phyloP scores from a whole-genome alignment of 92 coral and sea anemone genomes.

The Desmophyllum pertusum region DNA sequence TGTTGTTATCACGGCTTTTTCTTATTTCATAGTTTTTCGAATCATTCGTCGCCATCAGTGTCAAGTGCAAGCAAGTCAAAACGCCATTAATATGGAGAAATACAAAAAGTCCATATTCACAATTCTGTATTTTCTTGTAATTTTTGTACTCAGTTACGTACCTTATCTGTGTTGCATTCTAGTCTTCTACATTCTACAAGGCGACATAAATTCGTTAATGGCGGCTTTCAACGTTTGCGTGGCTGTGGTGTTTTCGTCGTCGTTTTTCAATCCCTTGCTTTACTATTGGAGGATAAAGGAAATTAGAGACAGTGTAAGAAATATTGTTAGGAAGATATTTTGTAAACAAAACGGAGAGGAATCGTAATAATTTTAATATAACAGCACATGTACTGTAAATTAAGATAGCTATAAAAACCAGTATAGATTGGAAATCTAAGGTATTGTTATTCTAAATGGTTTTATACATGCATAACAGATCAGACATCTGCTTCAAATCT shows the following conservation, averaged over 20 bases:
- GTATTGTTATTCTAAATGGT: too few species aligned
- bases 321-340: background rate
- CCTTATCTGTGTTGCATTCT: background rate
- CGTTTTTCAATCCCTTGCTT: constrained; percentile 4
- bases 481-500: too few species aligned
- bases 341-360: background rate
- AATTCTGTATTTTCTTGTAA: background rate
- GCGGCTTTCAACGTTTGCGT: background rate
- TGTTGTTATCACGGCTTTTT: background rate
- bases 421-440: too few species aligned
- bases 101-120: background rate
- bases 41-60: background rate
- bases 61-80: background rate
- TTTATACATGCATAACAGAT: too few species aligned
- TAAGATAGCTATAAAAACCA: too few species aligned
- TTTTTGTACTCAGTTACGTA: background rate
- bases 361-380: background rate
- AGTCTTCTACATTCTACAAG: background rate
- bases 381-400: too few species aligned
- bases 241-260: background rate
- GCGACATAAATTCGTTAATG: background rate
- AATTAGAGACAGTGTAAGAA: background rate
- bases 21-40: background rate
- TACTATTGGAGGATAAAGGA: constrained; percentile 2
- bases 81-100: background rate